phyloP scores from a whole-genome alignment of 1,140 invertebrate genomes.

The Ceratitis capitata region DNA sequence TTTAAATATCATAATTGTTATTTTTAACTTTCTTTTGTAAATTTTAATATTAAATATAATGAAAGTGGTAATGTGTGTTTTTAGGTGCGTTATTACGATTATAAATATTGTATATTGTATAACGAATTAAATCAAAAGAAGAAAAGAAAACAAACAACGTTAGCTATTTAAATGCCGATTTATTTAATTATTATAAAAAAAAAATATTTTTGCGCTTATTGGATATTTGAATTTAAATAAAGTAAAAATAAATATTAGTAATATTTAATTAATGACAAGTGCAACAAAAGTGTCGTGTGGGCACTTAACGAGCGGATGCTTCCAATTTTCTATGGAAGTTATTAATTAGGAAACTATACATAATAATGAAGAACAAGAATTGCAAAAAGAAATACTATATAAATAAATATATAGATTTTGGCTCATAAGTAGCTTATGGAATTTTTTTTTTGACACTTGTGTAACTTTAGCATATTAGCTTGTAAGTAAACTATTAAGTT shows the following conservation, averaged over 20 bases:
- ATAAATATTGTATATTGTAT: conserved; percentile 8
- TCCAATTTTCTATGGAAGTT: not conserved
- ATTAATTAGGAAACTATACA: too few relatives aligned
- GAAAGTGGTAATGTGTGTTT: conserved; percentile 35
- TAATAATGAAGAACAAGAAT: not conserved
- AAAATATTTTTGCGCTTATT: conserved; percentile 14
- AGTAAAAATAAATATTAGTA: not conserved
- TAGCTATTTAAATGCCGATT: conserved; percentile 13
- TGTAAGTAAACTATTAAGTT: conserved; percentile 15
- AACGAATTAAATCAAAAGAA: conserved; percentile 3
- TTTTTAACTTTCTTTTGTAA: conserved; percentile 10
- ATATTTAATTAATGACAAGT: not conserved
- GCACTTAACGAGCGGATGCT: not conserved
- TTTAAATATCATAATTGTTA: conserved; percentile 10
- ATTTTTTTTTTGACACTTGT: conserved; percentile 12
- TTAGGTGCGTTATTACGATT: conserved; percentile 31
- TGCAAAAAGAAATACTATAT: not conserved
- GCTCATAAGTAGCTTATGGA: not conserved
- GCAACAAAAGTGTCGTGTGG: not conserved
- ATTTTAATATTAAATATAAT: conserved; percentile 32
- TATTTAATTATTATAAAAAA: conserved; percentile 36
- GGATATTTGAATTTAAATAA: conserved; percentile 18
- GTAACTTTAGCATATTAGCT: not conserved
- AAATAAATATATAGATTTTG: not conserved
- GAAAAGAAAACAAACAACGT: not conserved